Percentiles rank a stretch among this genome's conserved stretches.
phyloP scores from a whole-genome alignment of 2,888 invertebrate genomes.

The Pachliopta kotzebuea region DNA sequence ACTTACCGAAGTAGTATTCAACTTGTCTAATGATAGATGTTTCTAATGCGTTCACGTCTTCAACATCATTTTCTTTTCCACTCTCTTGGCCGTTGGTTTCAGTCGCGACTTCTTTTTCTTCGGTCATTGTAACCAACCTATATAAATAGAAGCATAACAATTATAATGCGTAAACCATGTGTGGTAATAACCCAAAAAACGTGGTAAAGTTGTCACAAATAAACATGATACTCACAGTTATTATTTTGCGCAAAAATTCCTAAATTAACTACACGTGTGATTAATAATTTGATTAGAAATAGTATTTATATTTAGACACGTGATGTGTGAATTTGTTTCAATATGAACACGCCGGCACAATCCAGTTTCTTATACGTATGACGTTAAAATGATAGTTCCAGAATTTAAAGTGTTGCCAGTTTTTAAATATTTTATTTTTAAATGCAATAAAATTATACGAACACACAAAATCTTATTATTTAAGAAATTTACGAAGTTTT shows the following conservation, averaged over 20 bases:
- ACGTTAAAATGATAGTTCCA: background rate
- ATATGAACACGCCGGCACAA: conserved; percentile 36
- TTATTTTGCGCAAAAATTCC: conserved; percentile 1
- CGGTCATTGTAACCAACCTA: conserved; percentile 52
- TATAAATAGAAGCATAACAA: conserved; percentile 5
- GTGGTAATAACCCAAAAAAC: conserved; percentile 13
- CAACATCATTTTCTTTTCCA: conserved; percentile 42
- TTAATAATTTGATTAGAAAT: background rate
- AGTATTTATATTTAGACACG: conserved; percentile 15
- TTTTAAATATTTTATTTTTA: background rate
- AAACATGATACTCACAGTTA: conserved; percentile 7
- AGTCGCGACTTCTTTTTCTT: conserved; percentile 55
- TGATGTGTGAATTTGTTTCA: conserved; percentile 27
- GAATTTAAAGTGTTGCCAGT: background rate
- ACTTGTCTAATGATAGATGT: conserved; percentile 84
- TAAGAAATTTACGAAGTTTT: too few species aligned
- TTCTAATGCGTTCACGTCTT: conserved; percentile 69
- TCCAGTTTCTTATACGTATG: conserved; percentile 2
- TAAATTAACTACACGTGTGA: conserved; percentile 24
- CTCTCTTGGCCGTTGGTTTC: conserved; percentile 56
- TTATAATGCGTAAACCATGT: conserved; percentile 2
- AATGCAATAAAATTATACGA: too few species aligned
- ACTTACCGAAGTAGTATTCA: conserved; percentile 82
- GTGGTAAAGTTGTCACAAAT: conserved; percentile 4
- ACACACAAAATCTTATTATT: too few species aligned